Evolutionary conservation across 1,140 invertebrate genomes (phyloP), one percentile per base, ranked within the genome.

Genomic region (Druon quercuslanigerum): DNA sequence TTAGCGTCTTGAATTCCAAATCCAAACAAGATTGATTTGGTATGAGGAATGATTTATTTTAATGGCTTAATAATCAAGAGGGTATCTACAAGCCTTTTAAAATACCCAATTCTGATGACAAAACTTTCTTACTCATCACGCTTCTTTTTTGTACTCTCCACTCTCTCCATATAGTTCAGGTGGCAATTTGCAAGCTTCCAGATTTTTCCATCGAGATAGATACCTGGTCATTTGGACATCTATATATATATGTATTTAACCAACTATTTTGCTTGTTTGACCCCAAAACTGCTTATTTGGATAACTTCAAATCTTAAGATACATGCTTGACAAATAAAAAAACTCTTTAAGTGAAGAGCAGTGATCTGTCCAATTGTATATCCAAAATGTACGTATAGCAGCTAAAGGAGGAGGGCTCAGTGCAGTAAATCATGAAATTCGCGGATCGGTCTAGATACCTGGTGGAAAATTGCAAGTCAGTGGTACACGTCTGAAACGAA

Each of bases 31-130:
- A 76, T 56, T 60, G 72, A 74, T 72, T 54, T 60, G 46, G 20
- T 33, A n/a, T n/a, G 8, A 50, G 70, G 46, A 12, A 77, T 74
- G 71, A 77, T 74, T 73, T 52, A 73, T 60, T 51, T 72, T 75
- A 72, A 77, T 80, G 60, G 60, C 60, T 66, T 40, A n/a, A 66
- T 66, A 66, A 66, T 66, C 60, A 66, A 66, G 14, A n/a, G 25
- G 17, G 52, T 54, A 54, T 54, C 52, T 17, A 54, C n/a, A n/a
- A 54, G 52, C 25, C 60, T 66, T 46, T 66, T 33, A 46, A 13
- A 66, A 46, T 25, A 66, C 14, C 5, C n/a, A 13, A 20, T 20
- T 57, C 56, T 57, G 25, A 20, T 54, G 52, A 54, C 17, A 19
- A 17, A 54, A 54, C 16, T 54, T 54, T 54, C 52, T 54, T 5